These are phyloP conservation scores for Hippocampus mohnikei DNA, from an alignment of 2,113 vertebrate genomes.

Conservation along the genomic window DNA sequence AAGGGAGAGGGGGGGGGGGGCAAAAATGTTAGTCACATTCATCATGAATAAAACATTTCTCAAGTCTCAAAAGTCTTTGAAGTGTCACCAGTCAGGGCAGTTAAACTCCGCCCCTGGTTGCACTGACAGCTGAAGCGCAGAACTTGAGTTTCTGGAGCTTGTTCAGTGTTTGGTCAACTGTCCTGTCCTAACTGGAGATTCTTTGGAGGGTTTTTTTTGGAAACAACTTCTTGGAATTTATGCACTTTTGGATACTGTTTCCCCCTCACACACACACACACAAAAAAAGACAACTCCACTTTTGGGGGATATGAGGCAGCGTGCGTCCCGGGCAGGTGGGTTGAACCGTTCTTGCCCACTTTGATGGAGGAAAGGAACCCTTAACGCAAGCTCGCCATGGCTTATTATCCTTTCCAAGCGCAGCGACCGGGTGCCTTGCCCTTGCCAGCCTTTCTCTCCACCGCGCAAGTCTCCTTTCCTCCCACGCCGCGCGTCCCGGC, in stretches of 20 bases:
- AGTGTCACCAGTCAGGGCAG: neutral
- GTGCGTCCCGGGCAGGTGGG: neutral
- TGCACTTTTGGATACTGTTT: neutral
- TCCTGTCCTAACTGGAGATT: neutral
- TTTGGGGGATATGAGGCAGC: neutral
- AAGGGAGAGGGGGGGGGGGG: too few species aligned
- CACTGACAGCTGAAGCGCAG: neutral
- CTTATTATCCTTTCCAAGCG: conserved; percentile 88
- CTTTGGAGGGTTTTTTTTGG: neutral
- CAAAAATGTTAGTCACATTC: neutral
- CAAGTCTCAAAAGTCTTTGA: neutral
- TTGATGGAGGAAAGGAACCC: conserved; percentile 92
- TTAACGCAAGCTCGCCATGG: conserved; percentile 84
- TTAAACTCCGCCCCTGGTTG: neutral
- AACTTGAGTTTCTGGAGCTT: conserved; percentile 1
- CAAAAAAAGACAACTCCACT: neutral
- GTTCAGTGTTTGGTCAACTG: neutral
- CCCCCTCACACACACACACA: neutral
- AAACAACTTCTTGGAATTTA: neutral
- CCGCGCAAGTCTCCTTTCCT: conserved; percentile 84
- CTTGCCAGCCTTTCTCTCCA: conserved; percentile 82
- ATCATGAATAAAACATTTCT: neutral
- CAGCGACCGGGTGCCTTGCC: conserved; percentile 82
- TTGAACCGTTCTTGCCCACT: conserved; percentile 57
- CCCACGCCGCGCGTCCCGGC: conserved; percentile 80